Evolutionary conservation across 2,113 vertebrate species (phyloP).

Genomic region (Cyphomyrus discorhynchus): DNA sequence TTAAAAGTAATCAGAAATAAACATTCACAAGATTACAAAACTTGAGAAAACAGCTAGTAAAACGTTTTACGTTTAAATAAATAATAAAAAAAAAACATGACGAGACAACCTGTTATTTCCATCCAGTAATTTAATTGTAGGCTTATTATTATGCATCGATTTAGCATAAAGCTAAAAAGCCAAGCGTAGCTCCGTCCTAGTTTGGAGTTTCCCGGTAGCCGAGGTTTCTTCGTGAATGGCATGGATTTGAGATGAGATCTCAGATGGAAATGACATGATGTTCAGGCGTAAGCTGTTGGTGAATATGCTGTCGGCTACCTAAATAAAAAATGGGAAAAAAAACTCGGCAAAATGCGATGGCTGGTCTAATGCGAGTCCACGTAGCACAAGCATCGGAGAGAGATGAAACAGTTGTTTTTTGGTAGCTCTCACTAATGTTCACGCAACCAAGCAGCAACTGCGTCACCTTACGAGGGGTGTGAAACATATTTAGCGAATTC

Average conservation of each 20-base stretch:
- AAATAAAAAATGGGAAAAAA: not conserved
- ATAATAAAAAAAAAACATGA: not conserved
- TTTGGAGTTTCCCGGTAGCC: not conserved
- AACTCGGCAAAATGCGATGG: not conserved
- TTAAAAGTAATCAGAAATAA: not conserved
- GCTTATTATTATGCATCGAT: not conserved
- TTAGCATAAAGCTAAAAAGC: not conserved
- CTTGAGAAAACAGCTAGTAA: not conserved
- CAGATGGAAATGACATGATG: not conserved
- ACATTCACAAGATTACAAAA: not conserved
- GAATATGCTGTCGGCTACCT: not conserved
- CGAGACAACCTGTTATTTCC: constrained; percentile 8
- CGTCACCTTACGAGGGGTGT: not conserved
- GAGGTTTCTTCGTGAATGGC: not conserved
- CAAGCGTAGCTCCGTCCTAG: not conserved
- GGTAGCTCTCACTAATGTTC: not conserved
- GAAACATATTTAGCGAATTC: not conserved
- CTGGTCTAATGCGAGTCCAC: not conserved
- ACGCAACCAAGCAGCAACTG: not conserved
- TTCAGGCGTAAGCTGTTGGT: not conserved
- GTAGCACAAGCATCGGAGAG: not conserved
- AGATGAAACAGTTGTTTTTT: not conserved
- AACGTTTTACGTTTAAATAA: not conserved
- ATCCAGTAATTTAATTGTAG: not conserved
- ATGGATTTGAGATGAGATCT: not conserved